These are phyloP conservation scores for Colossoma macropomum DNA, from an alignment of 2,113 vertebrate species.

Conservation along the genomic window DNA sequence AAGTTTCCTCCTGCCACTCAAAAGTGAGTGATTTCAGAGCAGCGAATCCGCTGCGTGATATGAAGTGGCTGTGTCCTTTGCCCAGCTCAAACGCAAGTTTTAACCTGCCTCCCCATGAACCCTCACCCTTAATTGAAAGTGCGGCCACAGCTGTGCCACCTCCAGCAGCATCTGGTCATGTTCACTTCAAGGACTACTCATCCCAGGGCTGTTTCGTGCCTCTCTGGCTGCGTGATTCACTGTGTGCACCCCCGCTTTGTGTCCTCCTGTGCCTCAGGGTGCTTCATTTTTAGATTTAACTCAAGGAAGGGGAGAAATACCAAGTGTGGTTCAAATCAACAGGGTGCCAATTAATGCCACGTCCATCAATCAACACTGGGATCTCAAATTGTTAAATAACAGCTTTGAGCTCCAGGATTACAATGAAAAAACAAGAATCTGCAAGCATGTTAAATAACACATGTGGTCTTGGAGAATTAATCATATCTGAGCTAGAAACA, in stretches of 20 bases:
- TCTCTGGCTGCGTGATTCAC: slow-evolving; percentile 15
- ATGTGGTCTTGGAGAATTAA: neutral
- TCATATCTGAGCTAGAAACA: neutral
- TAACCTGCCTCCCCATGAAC: neutral
- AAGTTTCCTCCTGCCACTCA: slow-evolving; percentile 5
- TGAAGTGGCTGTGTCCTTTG: neutral
- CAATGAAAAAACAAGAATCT: neutral
- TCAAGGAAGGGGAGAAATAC: neutral
- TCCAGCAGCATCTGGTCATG: slow-evolving; percentile 12
- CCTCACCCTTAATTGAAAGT: slow-evolving; percentile 28
- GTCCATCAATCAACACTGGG: slow-evolving; percentile 27
- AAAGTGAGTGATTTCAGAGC: neutral
- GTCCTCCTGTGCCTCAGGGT: neutral
- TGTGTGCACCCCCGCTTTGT: neutral
- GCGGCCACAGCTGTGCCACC: neutral
- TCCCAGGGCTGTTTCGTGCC: slow-evolving; percentile 7
- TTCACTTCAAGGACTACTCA: neutral
- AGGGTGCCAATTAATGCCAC: slow-evolving; percentile 45
- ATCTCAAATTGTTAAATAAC: slow-evolving; percentile 25
- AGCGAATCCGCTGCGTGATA: neutral
- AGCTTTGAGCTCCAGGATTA: neutral
- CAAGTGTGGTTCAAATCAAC: slow-evolving; percentile 30
- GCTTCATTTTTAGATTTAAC: slow-evolving; percentile 19
- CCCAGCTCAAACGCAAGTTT: neutral
- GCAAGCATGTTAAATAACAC: neutral